Evolutionary conservation across 2,888 invertebrate species (phyloP), one percentile per base, ranked within the genome.

Genomic region (Rutpela maculata): DNA sequence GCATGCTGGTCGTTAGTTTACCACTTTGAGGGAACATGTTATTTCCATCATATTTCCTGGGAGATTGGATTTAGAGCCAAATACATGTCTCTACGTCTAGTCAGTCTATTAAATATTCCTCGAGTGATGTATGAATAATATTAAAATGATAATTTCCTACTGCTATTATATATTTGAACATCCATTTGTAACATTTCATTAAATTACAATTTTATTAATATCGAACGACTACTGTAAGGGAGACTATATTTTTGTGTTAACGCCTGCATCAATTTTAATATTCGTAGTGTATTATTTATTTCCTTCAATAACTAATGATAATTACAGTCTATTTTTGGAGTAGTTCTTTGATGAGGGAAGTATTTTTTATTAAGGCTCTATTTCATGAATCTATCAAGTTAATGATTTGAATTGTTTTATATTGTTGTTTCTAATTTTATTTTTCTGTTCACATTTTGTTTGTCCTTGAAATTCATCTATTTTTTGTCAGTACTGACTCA

Each of bases 1-100:
- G 60, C 60, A 60, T 22, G 70, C 43, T 31, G 70, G 60, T 70
- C 70, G 70, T 63, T 59, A 72, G 62, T 43, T 72, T 55, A 63
- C 74, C 74, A 74, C 74, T 74, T 74, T 67, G 31, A 60, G 74
- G 22, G 74, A 74, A 74, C 74, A 74, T 38, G 74, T 67, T 74
- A 74, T 74, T 74, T 66, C 74, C 74, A 74, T 74, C 74, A 68
- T 66, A 62, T 66, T 74, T 74, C 74, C 74, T 74, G 60, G 57
- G 74, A 67, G 57, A 74, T 73, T 59, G 65, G 74, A 66, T 74
- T 66, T 56, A 35, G 22, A 31, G 66, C 74, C 43, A 60, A 71
- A 62, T 71, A 67, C 67, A 67, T 67, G 67, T 55, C 67, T 67
- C 55, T n/a, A 38, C 72, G 72, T 63, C 63, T 63, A 26, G 63